These are phyloP conservation scores for Spermophilus dauricus DNA, from an alignment of 2,113 vertebrate genomes.

Conservation along the genomic window DNA sequence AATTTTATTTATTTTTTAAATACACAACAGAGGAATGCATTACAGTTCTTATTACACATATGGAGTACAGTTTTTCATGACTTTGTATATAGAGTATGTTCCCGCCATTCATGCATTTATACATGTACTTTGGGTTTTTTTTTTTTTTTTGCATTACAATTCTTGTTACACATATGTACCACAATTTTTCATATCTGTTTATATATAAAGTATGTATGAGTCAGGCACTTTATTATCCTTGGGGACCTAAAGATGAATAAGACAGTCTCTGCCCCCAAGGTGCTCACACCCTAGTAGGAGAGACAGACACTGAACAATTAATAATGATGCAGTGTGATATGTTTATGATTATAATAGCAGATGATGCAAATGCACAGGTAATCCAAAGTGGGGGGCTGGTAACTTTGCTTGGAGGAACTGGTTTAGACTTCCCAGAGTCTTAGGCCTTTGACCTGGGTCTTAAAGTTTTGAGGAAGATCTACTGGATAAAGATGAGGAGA, in stretches of 20 bases:
- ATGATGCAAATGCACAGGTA: neutral
- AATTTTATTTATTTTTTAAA: too few relatives aligned
- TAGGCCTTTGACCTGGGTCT: neutral
- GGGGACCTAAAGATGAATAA: constrained; percentile 44
- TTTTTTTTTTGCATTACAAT: too few relatives aligned
- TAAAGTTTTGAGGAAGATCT: constrained; percentile 16
- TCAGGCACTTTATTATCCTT: neutral
- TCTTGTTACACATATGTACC: too few relatives aligned
- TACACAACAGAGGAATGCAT: too few relatives aligned
- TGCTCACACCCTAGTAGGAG: neutral
- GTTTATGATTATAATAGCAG: neutral
- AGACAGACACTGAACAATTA: neutral
- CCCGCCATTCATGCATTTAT: too few relatives aligned
- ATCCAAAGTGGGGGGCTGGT: neutral
- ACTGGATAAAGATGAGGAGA: neutral
- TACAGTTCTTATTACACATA: too few relatives aligned
- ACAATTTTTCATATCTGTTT: too few relatives aligned
- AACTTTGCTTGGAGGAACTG: neutral
- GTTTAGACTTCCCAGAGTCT: neutral
- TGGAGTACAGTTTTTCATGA: too few relatives aligned
- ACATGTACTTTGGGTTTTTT: too few relatives aligned
- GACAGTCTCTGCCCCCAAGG: neutral
- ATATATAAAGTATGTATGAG: neutral
- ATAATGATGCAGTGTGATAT: neutral
- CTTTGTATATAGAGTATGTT: too few relatives aligned